Base-by-base conservation (phyloP, 2,797 vertebrate genomes). In the Pseudotriccus pelzelni region DNA sequence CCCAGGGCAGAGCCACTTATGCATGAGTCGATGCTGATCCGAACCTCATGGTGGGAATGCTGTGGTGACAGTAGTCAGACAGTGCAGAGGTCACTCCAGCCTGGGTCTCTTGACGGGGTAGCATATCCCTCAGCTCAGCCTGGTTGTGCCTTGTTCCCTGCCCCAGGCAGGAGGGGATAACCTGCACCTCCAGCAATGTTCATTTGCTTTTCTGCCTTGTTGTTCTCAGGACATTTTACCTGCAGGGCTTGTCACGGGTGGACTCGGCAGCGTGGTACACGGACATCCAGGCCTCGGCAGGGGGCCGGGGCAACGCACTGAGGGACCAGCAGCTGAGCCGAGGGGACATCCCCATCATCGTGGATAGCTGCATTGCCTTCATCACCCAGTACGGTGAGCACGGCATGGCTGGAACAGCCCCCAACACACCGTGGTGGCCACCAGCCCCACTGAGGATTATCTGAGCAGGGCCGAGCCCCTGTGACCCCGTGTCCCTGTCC, bases 341-440 rank as follows among this genome's bases (percentile, higher is more conserved):
- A 2, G 98, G 98, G 11, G 99, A 99, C 97, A 99, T 99, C 87
- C 99, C 99, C 93, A 99, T 99, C 97, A 99, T 99, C 0, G 99
- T 99, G 93, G 99, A 99, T 96, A 99, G 99, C 98, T 99, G 99
- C 97, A 98, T 99, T 6, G 98, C 99, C 91, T 99, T 99, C 97
- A 99, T 99, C 97, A 99, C 99, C 1, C 99, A 99, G 97, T 99
- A 99, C 1, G 99, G 99, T 99, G 96, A 98, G 99, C 36, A 15
- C 62, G 4, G 50, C 59, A 8, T 0, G 0, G 2, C 3, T 3
- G 5, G 23, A 12, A 23, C 19, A 0, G 52, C 10, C 52, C 10
- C 44, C 2, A 0, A 3, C 60, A 10, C 17, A 7, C 5, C 0
- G 0, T 25, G 14, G 7, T 28, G 17, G 37, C 4, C 18, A 15